These are phyloP conservation scores for Gasterosteus nipponicus DNA, from an alignment of 2,113 vertebrate species.

Conservation along the genomic window DNA sequence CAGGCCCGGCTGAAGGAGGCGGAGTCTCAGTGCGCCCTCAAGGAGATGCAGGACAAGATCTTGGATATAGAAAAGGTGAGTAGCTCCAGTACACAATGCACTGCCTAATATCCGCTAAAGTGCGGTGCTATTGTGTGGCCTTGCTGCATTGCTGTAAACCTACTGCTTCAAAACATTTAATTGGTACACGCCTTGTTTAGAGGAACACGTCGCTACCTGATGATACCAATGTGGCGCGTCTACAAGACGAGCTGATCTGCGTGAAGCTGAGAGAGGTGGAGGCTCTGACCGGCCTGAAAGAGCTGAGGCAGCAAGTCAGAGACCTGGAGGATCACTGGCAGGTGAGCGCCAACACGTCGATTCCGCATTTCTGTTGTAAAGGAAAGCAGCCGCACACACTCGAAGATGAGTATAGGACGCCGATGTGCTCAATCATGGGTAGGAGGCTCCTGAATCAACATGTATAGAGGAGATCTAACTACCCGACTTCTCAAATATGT, in stretches of 20 bases:
- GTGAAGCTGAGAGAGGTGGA: conserved; percentile 95
- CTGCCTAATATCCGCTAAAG: background rate
- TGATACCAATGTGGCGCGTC: conserved; percentile 94
- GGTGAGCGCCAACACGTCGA: conserved; percentile 74
- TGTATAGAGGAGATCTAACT: background rate
- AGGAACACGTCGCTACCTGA: conserved; percentile 93
- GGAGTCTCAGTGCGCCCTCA: conserved; percentile 95
- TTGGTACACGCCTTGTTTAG: conserved; percentile 67
- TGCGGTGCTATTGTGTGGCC: background rate
- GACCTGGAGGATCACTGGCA: conserved; percentile 98
- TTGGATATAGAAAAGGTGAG: conserved; percentile 94
- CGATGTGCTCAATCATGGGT: background rate
- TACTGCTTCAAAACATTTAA: background rate
- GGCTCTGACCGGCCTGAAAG: conserved; percentile 91
- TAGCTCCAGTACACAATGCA: background rate
- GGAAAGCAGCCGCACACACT: background rate
- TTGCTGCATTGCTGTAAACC: background rate
- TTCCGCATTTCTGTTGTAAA: background rate
- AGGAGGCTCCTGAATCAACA: background rate
- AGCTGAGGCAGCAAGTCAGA: conserved; percentile 91
- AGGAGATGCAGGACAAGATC: conserved; percentile 99
- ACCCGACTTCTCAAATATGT: background rate
- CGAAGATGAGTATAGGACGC: background rate
- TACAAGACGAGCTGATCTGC: conserved; percentile 95
- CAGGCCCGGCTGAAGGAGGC: conserved; percentile 96